A percentile compares a stretch with the other conserved stretches of the same genome.
These are phyloP conservation scores for Monomorium pharaonis DNA, from an alignment of 1,140 invertebrate genomes.

Conservation along the genomic window DNA sequence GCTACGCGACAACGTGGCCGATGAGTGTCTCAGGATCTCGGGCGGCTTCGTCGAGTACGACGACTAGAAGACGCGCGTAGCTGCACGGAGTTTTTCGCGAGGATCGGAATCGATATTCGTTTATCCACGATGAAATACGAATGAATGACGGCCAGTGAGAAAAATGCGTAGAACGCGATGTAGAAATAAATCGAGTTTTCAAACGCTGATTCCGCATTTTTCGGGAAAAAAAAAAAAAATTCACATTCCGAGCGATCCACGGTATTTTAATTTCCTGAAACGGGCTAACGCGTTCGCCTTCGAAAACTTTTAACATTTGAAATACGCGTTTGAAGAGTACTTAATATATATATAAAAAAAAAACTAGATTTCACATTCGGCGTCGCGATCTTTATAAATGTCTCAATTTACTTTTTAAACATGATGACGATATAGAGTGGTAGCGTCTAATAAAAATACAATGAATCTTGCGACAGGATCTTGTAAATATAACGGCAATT, in stretches of 20 bases:
- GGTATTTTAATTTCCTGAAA: constrained; percentile 23
- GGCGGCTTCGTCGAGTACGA: neutral
- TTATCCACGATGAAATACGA: neutral
- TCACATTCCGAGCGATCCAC: neutral
- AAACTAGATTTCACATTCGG: neutral
- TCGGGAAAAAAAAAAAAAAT: neutral
- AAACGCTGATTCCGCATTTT: neutral
- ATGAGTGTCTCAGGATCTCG: constrained; percentile 11
- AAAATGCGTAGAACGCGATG: neutral
- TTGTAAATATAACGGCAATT: constrained; percentile 60
- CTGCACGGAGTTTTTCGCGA: neutral
- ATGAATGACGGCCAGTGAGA: neutral
- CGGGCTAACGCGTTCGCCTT: neutral
- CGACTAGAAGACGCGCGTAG: constrained; percentile 38
- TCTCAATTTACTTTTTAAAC: constrained; percentile 51
- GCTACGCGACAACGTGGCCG: neutral
- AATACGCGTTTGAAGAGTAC: constrained; percentile 38
- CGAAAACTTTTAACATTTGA: neutral
- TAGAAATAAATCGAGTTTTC: neutral
- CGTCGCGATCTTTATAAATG: neutral
- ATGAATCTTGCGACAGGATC: neutral
- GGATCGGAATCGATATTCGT: neutral
- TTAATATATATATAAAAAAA: too few relatives aligned
- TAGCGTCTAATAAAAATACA: neutral
- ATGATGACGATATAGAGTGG: neutral